Conservation (phyloP, 2,888 invertebrate species). For the Spicauda simplicius region DNA sequence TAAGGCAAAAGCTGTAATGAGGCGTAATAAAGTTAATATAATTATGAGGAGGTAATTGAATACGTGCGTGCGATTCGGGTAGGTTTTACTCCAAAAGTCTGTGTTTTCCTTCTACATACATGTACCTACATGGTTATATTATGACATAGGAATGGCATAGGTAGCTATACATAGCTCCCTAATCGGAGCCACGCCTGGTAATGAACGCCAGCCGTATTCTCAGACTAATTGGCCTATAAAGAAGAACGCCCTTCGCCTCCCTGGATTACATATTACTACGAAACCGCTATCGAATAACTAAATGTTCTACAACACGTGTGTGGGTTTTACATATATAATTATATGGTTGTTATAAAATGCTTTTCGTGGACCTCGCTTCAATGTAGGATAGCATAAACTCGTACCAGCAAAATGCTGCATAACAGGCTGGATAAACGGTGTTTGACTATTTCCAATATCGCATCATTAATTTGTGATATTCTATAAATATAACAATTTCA, state of each 20-base stretch:
- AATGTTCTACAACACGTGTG: background rate
- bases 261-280: constrained; percentile 53
- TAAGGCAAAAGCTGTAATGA: constrained; percentile 51
- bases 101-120: constrained; percentile 1
- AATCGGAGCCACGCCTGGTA: constrained; percentile 57
- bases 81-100: constrained; percentile 30
- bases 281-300: background rate
- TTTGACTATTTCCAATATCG: too few relatives aligned
- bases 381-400: background rate
- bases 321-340: background rate
- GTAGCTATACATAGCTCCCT: constrained; percentile 43
- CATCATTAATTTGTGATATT: too few relatives aligned
- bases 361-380: background rate
- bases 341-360: background rate
- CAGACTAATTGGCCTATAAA: constrained; percentile 70
- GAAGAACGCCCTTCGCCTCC: constrained; percentile 53
- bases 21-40: constrained; percentile 63
- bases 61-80: constrained; percentile 40
- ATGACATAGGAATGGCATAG: constrained; percentile 26
- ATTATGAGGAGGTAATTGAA: constrained; percentile 51
- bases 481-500: too few relatives aligned
- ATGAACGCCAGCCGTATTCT: constrained; percentile 65
- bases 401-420: too few relatives aligned
- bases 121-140: background rate
- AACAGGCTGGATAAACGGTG: too few relatives aligned